phyloP scores from a whole-genome alignment of 1,140 invertebrate species.

The Centruroides vittatus region DNA sequence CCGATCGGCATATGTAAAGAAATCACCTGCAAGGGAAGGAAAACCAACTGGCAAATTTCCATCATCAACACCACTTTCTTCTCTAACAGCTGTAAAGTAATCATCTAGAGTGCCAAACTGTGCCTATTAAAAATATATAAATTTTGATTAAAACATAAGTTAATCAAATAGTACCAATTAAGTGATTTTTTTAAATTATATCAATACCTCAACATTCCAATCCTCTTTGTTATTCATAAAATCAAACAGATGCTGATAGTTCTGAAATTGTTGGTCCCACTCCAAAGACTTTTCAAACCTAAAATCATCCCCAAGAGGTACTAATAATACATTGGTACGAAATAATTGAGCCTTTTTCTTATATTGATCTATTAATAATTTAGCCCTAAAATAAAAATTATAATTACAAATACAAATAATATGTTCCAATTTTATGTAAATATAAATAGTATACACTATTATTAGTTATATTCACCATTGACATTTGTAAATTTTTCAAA shows the following conservation, averaged over 20 bases:
- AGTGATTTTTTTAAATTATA: too few relatives aligned
- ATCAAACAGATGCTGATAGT: conserved; percentile 86
- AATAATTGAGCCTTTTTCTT: conserved; percentile 89
- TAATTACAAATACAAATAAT: too few relatives aligned
- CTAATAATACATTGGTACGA: conserved; percentile 70
- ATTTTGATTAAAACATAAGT: too few relatives aligned
- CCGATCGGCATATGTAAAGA: conserved; percentile 94
- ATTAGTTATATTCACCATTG: too few relatives aligned
- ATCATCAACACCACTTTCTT: conserved; percentile 36
- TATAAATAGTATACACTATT: too few relatives aligned
- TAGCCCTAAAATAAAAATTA: conserved; percentile 41
- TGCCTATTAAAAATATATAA: conserved; percentile 5
- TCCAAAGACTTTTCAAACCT: conserved; percentile 75
- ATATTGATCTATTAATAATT: conserved; percentile 82
- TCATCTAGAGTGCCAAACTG: conserved; percentile 87
- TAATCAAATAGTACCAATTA: too few relatives aligned
- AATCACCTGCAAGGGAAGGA: conserved; percentile 82
- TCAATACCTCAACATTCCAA: conserved; percentile 62
- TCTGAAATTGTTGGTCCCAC: conserved; percentile 86
- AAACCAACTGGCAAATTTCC: conserved; percentile 33
- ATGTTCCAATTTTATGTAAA: too few relatives aligned
- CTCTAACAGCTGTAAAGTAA: conserved; percentile 71
- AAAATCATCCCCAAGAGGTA: conserved; percentile 95
- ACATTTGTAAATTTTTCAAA: too few relatives aligned
- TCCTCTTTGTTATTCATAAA: conserved; percentile 73